phyloP scores from a whole-genome alignment of 2,113 vertebrate genomes.

The Forbesichthys papilliferus region DNA sequence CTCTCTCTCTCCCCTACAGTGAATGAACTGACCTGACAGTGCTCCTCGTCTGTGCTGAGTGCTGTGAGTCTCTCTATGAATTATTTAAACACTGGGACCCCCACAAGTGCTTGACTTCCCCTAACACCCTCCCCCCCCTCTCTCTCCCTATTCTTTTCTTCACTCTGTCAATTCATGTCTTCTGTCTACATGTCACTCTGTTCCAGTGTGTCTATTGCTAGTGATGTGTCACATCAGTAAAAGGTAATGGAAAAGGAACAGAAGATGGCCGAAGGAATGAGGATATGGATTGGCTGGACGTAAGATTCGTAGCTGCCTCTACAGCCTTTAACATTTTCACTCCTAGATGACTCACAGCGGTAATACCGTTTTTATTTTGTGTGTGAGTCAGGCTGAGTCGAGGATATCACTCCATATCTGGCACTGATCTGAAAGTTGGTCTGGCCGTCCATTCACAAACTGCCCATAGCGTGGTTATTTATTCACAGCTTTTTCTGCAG shows the following conservation, averaged over 20 bases:
- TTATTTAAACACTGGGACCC: constrained; percentile 80
- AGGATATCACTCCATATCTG: constrained; percentile 5
- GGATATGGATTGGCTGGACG: constrained; percentile 1
- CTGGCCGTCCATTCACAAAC: constrained; percentile 53
- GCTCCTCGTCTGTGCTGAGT: constrained; percentile 65
- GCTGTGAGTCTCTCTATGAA: constrained; percentile 74
- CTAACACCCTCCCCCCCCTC: constrained; percentile 39
- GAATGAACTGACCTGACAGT: constrained; percentile 58
- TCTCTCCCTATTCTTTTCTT: constrained; percentile 2
- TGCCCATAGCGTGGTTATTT: constrained; percentile 44
- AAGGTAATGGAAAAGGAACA: constrained; percentile 37
- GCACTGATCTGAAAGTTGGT: constrained; percentile 16
- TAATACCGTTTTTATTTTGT: too few species aligned
- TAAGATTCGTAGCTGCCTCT: too few species aligned
- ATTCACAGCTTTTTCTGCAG: constrained; percentile 58
- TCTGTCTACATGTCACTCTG: background rate
- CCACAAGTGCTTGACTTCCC: constrained; percentile 74
- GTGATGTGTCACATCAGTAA: constrained; percentile 27
- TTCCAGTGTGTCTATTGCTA: constrained; percentile 16
- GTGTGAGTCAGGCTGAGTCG: background rate
- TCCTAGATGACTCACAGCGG: too few species aligned
- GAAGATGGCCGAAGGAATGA: constrained; percentile 40
- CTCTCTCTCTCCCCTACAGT: constrained; percentile 47
- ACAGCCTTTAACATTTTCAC: constrained; percentile 9
- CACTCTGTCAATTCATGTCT: constrained; percentile 18